Evolutionary conservation across 2,797 vertebrate genomes (phyloP).

Genomic region (Anguilla marmorata): DNA sequence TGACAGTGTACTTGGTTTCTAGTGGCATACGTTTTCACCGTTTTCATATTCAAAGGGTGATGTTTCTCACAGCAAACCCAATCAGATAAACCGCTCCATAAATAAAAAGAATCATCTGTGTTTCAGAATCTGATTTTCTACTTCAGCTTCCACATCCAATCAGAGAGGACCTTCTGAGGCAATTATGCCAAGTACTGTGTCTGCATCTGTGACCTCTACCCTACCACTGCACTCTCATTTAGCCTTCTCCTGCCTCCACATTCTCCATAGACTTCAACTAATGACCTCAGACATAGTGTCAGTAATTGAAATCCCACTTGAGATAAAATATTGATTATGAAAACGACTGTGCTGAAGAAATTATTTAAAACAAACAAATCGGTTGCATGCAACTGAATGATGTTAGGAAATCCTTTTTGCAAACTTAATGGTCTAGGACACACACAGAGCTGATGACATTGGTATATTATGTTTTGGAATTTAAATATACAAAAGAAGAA

Average conservation of each 20-base stretch:
- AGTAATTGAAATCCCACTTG: not conserved
- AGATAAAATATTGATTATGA: not conserved
- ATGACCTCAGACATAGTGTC: not conserved
- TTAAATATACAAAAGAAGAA: not conserved
- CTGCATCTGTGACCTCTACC: not conserved
- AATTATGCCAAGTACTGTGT: not conserved
- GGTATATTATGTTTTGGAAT: not conserved
- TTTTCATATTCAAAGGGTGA: too few relatives aligned
- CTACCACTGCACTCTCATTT: too few relatives aligned
- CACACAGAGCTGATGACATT: not conserved
- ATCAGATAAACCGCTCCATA: not conserved
- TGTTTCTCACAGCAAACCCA: not conserved
- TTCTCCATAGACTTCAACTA: not conserved
- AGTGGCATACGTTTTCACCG: too few relatives aligned
- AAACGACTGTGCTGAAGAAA: not conserved
- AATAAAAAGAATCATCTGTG: not conserved
- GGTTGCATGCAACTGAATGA: not conserved
- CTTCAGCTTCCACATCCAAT: not conserved
- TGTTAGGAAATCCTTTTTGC: not conserved
- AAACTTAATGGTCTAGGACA: slow-evolving; percentile 14
- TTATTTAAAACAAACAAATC: slow-evolving; percentile 15
- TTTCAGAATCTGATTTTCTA: not conserved
- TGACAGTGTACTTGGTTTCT: too few relatives aligned
- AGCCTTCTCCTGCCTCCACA: not conserved
- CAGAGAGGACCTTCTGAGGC: not conserved